Evolutionary conservation across 2,797 vertebrate species (phyloP).

Genomic region (Chloroceryle inda): DNA sequence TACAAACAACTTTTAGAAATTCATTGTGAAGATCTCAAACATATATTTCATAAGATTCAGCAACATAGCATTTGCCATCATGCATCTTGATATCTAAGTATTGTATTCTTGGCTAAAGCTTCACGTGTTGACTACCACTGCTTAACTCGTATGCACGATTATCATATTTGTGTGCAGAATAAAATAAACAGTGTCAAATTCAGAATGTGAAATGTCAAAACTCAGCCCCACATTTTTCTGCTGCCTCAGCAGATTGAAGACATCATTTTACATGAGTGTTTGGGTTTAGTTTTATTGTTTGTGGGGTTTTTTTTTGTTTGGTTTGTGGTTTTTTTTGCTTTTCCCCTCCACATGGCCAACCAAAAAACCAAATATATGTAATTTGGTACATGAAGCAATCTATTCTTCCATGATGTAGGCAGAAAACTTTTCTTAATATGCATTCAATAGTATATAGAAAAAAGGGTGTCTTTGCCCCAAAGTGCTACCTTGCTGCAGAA

Average conservation of each 20-base stretch:
- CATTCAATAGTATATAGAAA: not conserved
- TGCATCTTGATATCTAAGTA: not conserved
- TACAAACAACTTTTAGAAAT: not conserved
- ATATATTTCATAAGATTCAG: not conserved
- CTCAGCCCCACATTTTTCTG: not conserved
- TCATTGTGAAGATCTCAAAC: not conserved
- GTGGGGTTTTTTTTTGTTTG: too few species aligned
- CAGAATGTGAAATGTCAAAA: not conserved
- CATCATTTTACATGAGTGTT: not conserved
- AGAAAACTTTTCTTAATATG: not conserved
- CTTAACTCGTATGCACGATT: not conserved
- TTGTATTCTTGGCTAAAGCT: not conserved
- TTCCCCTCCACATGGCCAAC: too few species aligned
- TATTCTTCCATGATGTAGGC: not conserved
- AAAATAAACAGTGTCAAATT: not conserved
- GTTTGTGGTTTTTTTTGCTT: too few species aligned
- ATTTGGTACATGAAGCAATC: not conserved
- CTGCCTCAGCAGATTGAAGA: not conserved
- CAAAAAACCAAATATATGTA: not conserved
- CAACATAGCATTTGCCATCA: not conserved
- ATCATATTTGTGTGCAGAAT: not conserved
- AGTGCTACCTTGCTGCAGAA: not conserved
- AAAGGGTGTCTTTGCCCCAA: not conserved
- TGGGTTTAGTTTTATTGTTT: too few species aligned
- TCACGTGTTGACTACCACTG: not conserved